Percentiles rank a stretch among this genome's conserved stretches.
These are phyloP conservation scores for Akabosia matsudoensis DNA, from an alignment of 1,140 invertebrate genomes.

Conservation along the genomic window DNA sequence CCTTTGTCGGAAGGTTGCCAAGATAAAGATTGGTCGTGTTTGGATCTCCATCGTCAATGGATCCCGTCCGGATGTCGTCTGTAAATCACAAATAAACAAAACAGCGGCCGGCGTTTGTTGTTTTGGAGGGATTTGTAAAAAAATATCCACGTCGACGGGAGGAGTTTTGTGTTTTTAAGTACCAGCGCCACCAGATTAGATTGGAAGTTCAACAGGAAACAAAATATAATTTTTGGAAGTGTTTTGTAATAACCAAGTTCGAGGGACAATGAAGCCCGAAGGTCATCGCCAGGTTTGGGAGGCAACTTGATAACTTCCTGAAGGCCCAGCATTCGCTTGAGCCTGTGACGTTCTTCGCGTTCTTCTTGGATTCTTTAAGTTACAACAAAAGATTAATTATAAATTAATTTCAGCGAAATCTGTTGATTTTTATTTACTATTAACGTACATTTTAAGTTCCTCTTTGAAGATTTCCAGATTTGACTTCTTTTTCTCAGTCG, in stretches of 20 bases:
- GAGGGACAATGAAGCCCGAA: conserved; percentile 45
- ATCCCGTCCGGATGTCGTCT: conserved; percentile 48
- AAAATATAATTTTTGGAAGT: too few species aligned
- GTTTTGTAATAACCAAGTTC: conserved; percentile 46
- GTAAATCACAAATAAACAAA: conserved; percentile 6
- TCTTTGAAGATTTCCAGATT: conserved; percentile 97
- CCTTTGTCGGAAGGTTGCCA: conserved; percentile 94
- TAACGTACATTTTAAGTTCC: conserved; percentile 73
- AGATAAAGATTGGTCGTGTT: conserved; percentile 97
- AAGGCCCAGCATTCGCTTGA: conserved; percentile 57
- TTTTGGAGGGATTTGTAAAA: background rate
- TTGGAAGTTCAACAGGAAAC: conserved; percentile 17
- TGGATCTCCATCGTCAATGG: conserved; percentile 70
- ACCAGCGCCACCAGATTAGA: background rate
- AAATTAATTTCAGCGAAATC: too few species aligned
- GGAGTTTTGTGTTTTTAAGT: too few species aligned
- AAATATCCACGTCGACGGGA: background rate
- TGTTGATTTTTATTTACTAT: background rate
- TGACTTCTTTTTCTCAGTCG: conserved; percentile 88
- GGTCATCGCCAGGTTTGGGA: conserved; percentile 48
- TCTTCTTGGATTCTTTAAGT: conserved; percentile 86
- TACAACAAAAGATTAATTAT: conserved; percentile 14
- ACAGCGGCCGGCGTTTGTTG: background rate
- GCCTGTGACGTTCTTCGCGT: conserved; percentile 83
- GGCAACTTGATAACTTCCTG: conserved; percentile 48